Base-by-base conservation (phyloP, 1,140 invertebrate genomes). In the Drosophila leontia region DNA sequence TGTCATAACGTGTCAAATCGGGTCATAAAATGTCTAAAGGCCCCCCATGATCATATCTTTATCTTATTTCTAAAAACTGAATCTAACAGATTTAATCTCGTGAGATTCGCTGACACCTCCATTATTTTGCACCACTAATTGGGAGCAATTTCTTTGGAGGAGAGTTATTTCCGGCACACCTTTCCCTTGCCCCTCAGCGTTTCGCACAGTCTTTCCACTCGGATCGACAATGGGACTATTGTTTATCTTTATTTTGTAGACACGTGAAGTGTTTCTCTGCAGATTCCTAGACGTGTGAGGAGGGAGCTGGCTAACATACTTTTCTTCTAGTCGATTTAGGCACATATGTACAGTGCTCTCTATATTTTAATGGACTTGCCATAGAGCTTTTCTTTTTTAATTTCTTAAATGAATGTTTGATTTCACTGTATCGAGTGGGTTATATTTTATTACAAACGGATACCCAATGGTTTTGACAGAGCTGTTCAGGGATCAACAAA, bases 201-300 rank as follows among this genome's bases (percentile, higher is more conserved):
- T n/a, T 13, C n/a, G 9, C 35, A 34, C 7, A 29, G 34, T 55
- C 34, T 26, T 1, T 13, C 29, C 45, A 51, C 45, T 51, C 45
- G 19, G 11, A 67, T 50, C 35, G 23, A 13, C 61, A 26, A 12
- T 15, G 15, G 15, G n/a, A n/a, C n/a, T 34, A 39, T 68, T 67
- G 65, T 68, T 68, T 68, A 69, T 69, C 65, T 69, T 68, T 68
- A 41, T 19, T 50, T 68, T 50, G 65, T 68, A 51, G 45, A 45
- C 62, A 68, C 65, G 64, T 68, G 62, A 69, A 69, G 48, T 50
- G 19, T 42, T 41, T 69, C 50, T 51, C 19, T 68, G 19, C 45
- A 35, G 35, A 32, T 67, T 68, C 12, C 7, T 2, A 45, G 19
- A 39, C 47, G 39, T 71, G 11, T 23, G 17, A 29, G 47, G 37